These are phyloP conservation scores for Chrysotoxum bicinctum DNA, from an alignment of 2,888 invertebrate species.

Conservation along the genomic window DNA sequence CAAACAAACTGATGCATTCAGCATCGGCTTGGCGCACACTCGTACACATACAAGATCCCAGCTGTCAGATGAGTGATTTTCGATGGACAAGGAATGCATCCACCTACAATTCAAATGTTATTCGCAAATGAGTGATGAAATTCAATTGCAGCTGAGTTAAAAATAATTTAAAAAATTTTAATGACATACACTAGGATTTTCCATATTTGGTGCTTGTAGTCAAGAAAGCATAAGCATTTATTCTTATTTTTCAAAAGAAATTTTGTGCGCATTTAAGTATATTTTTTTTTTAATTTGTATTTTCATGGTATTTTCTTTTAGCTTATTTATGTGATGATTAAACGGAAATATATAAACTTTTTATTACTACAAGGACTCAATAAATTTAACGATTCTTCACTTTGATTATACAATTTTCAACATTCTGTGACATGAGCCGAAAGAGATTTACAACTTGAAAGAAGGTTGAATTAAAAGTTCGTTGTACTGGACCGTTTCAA, in stretches of 20 bases:
- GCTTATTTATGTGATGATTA: background rate
- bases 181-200: slow-evolving; percentile 21
- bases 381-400: background rate
- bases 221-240: background rate
- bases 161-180: slow-evolving; percentile 31
- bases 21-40: too few relatives aligned
- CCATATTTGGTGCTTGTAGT: slow-evolving; percentile 35
- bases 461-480: background rate
- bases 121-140: slow-evolving; percentile 42
- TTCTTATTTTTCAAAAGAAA: background rate
- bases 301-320: background rate
- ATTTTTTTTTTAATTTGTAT: background rate
- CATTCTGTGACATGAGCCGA: background rate
- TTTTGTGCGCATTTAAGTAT: background rate
- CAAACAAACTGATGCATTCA: slow-evolving; percentile 27
- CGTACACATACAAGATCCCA: background rate
- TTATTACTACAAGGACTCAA: background rate
- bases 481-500: background rate
- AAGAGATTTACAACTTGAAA: background rate
- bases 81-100: slow-evolving; percentile 42
- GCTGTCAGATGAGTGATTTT: slow-evolving; percentile 41
- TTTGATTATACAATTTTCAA: background rate
- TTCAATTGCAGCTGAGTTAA: slow-evolving; percentile 42
- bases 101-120: slow-evolving; percentile 27
- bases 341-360: background rate